A percentile compares a stretch with the other conserved stretches of the same genome.
Evolutionary conservation across 2,113 vertebrate species (phyloP).

Genomic region (Actinemys pallida): DNA sequence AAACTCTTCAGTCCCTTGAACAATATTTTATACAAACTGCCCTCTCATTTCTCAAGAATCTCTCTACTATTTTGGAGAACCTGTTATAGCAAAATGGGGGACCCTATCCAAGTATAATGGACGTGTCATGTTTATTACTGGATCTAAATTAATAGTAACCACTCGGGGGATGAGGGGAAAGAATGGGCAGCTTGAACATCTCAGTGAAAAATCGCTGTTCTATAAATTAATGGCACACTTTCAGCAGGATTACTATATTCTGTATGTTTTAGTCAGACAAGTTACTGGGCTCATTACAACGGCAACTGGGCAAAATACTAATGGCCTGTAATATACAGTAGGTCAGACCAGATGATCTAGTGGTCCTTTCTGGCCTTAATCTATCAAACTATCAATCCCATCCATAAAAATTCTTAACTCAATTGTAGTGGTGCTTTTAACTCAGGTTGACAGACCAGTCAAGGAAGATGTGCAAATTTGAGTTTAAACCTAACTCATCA

Average conservation of each 20-base stretch:
- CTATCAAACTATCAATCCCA: background rate
- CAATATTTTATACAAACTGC: background rate
- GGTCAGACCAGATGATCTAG: background rate
- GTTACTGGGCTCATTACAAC: background rate
- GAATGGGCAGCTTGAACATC: background rate
- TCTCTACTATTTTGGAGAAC: background rate
- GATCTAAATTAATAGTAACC: background rate
- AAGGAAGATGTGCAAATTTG: background rate
- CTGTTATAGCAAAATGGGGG: background rate
- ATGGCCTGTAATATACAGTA: background rate
- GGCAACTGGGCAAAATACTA: background rate
- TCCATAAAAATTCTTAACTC: background rate
- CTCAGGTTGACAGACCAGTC: background rate
- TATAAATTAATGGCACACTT: background rate
- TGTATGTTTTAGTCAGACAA: background rate
- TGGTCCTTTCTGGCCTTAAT: background rate
- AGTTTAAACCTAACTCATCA: background rate
- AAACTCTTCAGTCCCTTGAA: background rate
- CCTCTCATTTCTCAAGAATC: background rate
- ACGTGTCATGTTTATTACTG: background rate
- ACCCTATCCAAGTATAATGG: background rate
- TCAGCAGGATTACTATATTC: background rate
- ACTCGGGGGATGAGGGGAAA: background rate
- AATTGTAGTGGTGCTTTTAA: background rate
- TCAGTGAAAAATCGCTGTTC: background rate